A percentile compares a stretch with the other conserved stretches of the same genome.
Evolutionary conservation across 2,888 invertebrate species (phyloP).

Genomic region (Noctua janthina): DNA sequence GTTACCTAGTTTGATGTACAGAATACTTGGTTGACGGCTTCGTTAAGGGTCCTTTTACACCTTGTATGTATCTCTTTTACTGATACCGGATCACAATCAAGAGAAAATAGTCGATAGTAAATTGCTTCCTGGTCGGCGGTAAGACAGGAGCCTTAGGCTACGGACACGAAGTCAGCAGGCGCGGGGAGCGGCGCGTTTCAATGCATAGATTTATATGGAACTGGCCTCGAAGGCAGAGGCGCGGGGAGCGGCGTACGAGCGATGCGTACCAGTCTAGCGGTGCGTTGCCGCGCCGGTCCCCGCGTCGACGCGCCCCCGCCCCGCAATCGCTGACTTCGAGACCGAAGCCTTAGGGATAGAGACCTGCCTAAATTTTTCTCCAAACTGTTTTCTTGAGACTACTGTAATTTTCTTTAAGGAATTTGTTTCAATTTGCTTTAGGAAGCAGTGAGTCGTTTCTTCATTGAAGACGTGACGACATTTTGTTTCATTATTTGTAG

Average conservation of each 20-base stretch:
- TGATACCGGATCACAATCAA: neutral
- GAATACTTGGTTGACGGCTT: neutral
- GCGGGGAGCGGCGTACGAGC: too few species aligned
- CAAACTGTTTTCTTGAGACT: conserved; percentile 14
- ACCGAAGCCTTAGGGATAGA: neutral
- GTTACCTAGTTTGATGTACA: neutral
- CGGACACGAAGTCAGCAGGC: too few species aligned
- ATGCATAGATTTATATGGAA: too few species aligned
- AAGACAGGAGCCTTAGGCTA: too few species aligned
- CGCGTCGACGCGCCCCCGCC: too few species aligned
- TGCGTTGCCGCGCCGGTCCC: too few species aligned
- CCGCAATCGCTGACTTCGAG: too few species aligned
- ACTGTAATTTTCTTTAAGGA: conserved; percentile 46
- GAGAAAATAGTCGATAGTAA: neutral
- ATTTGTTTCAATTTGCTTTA: conserved; percentile 57
- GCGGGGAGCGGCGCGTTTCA: too few species aligned
- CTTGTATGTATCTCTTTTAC: neutral
- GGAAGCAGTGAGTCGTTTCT: conserved; percentile 25
- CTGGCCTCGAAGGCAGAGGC: too few species aligned
- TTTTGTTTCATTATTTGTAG: conserved; percentile 8
- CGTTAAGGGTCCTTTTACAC: neutral
- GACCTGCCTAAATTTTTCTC: conserved; percentile 25
- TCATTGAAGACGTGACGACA: conserved; percentile 42
- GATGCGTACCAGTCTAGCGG: too few species aligned
- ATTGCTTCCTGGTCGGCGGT: neutral